Conservation (phyloP, 92 coral and sea anemone genomes). For the Parazoanthus darwini region DNA sequence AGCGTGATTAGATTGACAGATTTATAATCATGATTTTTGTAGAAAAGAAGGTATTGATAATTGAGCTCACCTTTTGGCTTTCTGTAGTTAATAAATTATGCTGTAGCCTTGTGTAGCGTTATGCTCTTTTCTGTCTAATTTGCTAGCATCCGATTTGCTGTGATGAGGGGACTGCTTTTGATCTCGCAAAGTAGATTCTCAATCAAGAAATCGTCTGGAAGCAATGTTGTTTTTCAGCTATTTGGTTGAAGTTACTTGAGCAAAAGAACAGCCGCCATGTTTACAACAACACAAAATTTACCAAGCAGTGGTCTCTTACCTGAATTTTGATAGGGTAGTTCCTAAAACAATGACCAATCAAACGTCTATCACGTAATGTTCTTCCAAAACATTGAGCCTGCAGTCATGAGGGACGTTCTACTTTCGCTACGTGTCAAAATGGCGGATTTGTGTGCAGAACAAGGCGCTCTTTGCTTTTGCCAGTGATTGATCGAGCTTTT, state of each 20-base stretch:
- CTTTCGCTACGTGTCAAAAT: constrained; percentile 58
- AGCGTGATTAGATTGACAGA: no score
- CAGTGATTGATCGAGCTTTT: no score
- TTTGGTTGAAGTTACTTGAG: neutral
- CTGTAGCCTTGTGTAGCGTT: no score
- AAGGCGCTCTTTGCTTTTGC: neutral
- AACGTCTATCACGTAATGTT: constrained; percentile 22
- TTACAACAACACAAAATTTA: constrained; percentile 13
- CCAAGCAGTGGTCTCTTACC: constrained; percentile 10
- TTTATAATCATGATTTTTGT: no score
- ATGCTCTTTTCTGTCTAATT: neutral
- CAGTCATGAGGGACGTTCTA: neutral
- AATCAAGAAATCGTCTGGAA: neutral
- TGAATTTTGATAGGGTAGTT: constrained; percentile 20
- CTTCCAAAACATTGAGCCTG: constrained; percentile 37
- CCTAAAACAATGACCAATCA: constrained; percentile 43
- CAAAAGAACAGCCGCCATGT: constrained; percentile 17
- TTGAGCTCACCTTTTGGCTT: neutral
- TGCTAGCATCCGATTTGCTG: neutral
- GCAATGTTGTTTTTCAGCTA: neutral
- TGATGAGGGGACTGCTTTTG: neutral
- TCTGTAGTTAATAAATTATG: neutral
- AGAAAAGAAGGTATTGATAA: no score
- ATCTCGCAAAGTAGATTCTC: neutral
- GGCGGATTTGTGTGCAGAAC: constrained; percentile 50